Base-by-base conservation (phyloP, 2,888 invertebrate species). In the Scaptomyza polygonia region DNA sequence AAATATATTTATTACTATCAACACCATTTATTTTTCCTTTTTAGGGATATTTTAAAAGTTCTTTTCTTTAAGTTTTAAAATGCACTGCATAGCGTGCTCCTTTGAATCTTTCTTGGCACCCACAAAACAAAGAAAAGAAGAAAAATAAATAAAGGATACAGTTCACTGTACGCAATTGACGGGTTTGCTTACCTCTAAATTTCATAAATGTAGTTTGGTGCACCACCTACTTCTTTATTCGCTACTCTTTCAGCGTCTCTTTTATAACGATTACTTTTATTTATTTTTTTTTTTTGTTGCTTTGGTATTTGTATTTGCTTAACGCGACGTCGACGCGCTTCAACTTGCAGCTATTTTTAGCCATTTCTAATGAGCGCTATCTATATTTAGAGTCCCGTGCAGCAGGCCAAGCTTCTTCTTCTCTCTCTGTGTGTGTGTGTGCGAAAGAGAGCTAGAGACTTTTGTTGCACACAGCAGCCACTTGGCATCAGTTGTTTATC, bases 351-450 rank as follows among this genome's bases (percentile, higher is more conserved):
- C 74, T 85, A 87, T 88, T 89, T 88, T 83, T 87, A 87, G 87
- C 74, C 58, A 57, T 76, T 89, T 89, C 87, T 89, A 87, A 87
- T 88, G 72, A 89, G 78, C 67, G 71, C 66, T 75, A 55, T 69
- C 87, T 89, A 87, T 87, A 86, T 89, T 86, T 87, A 86, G 75
- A 57, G 63, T 67, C 65, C 74, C 82, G 70, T 70, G 83, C 77
- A 72, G 58, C 65, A 51, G 63, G 43, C 65, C 59, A 63, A 71
- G 82, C 85, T 84, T 85, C 69, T 75, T 40, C 44, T n/a, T n/a
- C n/a, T 53, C 34, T 43, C 32, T 66, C 16, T 56, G 12, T 36
- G 11, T 45, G 21, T 39, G 44, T 57, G 40, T 57, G 48, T 48
- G 67, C 34, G 43, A 48, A 44, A 59, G 55, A 67, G 68, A 40